Evolutionary conservation across 1,140 invertebrate genomes (phyloP), one percentile per base, ranked within the genome.

Genomic region (Zelostemma sp.): DNA sequence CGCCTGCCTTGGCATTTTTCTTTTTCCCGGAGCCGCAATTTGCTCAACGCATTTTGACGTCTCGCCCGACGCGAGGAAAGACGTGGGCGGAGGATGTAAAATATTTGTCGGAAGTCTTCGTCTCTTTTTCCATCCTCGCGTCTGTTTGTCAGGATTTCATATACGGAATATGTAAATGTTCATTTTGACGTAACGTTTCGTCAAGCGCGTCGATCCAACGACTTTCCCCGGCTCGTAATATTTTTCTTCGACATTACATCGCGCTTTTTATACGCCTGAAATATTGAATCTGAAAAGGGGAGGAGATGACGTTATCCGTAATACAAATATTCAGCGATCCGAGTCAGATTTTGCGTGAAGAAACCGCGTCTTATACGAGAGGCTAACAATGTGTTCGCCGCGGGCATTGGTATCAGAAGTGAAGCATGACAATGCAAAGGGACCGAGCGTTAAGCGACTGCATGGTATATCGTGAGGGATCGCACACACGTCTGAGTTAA

Each of bases 361-460:
- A n/a, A n/a, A n/a, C 33, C 33, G 6, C 5, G 6, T 35, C n/a
- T 11, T 1, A 35, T 11, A n/a, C n/a, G 33, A 35, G 11, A 6
- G 41, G 16, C 41, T 18, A 18, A 15, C 3, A 16, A 16, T 43
- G 14, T 18, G 5, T 11, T 40, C 11, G 25, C 33, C 33, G 1
- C 6, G 33, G n/a, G 33, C 33, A 9, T 35, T 35, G 5, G 41
- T 11, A 18, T 55, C 45, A 18, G 35, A 14, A 51, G 38, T 40
- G 53, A 25, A 61, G 40, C 40, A 38, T 59, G 56, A 65, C 48
- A 59, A 65, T 65, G 49, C 1, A 16, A 8, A 43, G 55, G 45
- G 56, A 40, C 5, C 38, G 49, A 61, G 15, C 25, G 58, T 46
- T 45, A 55, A 63, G 19, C 31, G 35, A 35, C 48, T 6, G 40